A percentile compares a stretch with the other conserved stretches of the same genome.
These are phyloP conservation scores for Masnerella sp. DNA, from an alignment of 2,888 invertebrate genomes.

Conservation along the genomic window DNA sequence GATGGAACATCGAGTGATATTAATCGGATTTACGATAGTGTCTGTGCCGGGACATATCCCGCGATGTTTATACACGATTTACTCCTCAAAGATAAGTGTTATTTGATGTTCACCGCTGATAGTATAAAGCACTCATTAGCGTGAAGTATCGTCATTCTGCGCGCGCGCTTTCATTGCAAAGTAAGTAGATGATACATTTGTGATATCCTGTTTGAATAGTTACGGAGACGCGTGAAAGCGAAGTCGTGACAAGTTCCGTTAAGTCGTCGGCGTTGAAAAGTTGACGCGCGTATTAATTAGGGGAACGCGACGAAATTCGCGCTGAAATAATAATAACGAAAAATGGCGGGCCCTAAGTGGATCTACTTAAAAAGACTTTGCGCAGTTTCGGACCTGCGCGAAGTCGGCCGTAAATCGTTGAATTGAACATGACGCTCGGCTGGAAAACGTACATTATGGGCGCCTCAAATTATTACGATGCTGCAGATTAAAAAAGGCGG, in stretches of 20 bases:
- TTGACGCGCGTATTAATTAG: slow-evolving; percentile 47
- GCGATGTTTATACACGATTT: slow-evolving; percentile 48
- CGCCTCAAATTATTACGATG: slow-evolving; percentile 35
- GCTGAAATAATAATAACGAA: slow-evolving; percentile 38
- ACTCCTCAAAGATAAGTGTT: slow-evolving; percentile 54
- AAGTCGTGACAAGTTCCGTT: slow-evolving; percentile 40
- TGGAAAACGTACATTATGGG: slow-evolving; percentile 42
- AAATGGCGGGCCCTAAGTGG: slow-evolving; percentile 28
- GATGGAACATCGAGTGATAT: slow-evolving; percentile 7
- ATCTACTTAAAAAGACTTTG: slow-evolving; percentile 40
- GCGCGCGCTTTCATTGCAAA: slow-evolving; percentile 33
- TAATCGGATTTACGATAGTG: slow-evolving; percentile 16
- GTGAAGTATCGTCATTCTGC: slow-evolving; percentile 45
- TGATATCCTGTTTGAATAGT: slow-evolving; percentile 49
- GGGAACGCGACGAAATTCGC: slow-evolving; percentile 8
- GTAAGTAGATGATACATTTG: slow-evolving; percentile 55
- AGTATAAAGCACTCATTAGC: slow-evolving; percentile 54
- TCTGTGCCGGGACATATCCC: slow-evolving; percentile 21
- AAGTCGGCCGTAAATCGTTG: slow-evolving; percentile 75
- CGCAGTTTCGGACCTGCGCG: slow-evolving; percentile 43
- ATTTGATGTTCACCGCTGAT: slow-evolving; percentile 50
- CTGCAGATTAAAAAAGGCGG: slow-evolving; percentile 30
- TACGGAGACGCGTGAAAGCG: slow-evolving; percentile 29
- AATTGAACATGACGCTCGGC: slow-evolving; percentile 67
- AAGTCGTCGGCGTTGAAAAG: slow-evolving; percentile 41